A percentile compares a stretch with the other conserved stretches of the same genome.
These are phyloP conservation scores for Drosophila pectinifera DNA, from an alignment of 1,140 invertebrate genomes.

Conservation along the genomic window DNA sequence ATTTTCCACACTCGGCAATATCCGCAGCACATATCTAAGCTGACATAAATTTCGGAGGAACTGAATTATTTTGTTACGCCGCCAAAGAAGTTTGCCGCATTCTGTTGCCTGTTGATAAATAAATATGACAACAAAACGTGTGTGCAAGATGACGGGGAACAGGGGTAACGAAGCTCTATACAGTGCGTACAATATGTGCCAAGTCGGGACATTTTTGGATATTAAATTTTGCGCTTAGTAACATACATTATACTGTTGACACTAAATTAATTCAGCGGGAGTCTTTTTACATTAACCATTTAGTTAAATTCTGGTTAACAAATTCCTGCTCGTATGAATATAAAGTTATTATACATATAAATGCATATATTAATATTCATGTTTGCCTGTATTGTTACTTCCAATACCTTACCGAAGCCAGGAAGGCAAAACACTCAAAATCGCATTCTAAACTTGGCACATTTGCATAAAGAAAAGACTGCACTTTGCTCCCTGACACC, in stretches of 20 bases:
- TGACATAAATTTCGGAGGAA: constrained; percentile 43
- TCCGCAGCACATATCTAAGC: constrained; percentile 37
- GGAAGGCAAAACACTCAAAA: constrained; percentile 36
- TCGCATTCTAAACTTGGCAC: constrained; percentile 73
- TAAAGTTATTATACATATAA: no score
- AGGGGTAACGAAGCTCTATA: constrained; percentile 1
- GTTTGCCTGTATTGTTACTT: no score
- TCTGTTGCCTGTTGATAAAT: constrained; percentile 63
- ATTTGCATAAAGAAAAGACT: constrained; percentile 72
- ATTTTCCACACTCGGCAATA: constrained; percentile 14
- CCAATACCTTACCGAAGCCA: background rate
- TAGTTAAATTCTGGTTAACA: no score
- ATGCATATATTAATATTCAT: no score
- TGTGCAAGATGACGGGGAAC: constrained; percentile 13
- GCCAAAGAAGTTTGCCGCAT: constrained; percentile 77
- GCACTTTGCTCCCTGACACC: constrained; percentile 70
- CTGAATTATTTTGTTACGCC: constrained; percentile 42
- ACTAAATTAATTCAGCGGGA: background rate
- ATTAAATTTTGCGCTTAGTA: background rate
- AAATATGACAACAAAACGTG: constrained; percentile 61
- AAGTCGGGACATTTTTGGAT: background rate
- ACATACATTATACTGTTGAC: background rate
- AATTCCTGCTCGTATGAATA: no score
- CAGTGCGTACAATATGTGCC: constrained; percentile 4
- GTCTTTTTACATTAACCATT: background rate